phyloP scores from a whole-genome alignment of 1,140 invertebrate species.

The Hylyphantes graminicola region DNA sequence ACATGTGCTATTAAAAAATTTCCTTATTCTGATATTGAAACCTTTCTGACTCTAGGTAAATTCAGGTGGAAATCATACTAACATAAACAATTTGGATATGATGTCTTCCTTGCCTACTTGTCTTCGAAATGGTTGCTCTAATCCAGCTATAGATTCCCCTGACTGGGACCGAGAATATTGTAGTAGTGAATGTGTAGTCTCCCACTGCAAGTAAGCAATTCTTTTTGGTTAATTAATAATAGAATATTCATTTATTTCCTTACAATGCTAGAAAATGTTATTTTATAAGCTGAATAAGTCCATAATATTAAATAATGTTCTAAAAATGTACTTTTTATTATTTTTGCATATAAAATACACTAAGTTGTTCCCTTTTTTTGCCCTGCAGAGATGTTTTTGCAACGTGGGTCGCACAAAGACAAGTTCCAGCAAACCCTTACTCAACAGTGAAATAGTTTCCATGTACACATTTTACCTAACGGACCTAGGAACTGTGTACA shows the following conservation, averaged over 20 bases:
- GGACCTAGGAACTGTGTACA: conserved; percentile 33
- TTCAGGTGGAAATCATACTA: conserved; percentile 34
- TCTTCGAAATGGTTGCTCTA: conserved; percentile 89
- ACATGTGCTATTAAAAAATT: no score
- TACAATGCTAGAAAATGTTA: conserved; percentile 19
- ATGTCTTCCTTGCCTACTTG: conserved; percentile 69
- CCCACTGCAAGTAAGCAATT: conserved; percentile 80
- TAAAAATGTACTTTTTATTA: no score
- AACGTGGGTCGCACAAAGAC: conserved; percentile 87
- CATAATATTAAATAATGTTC: no score
- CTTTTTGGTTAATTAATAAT: neutral
- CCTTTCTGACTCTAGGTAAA: conserved; percentile 8
- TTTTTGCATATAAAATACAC: no score
- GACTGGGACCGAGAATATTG: conserved; percentile 99
- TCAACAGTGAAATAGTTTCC: conserved; percentile 65
- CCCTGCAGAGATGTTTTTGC: conserved; percentile 86
- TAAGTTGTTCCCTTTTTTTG: conserved; percentile 36
- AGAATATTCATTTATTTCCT: conserved; percentile 17
- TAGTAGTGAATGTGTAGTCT: conserved; percentile 96
- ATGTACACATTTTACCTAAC: neutral
- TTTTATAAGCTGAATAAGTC: conserved; percentile 10
- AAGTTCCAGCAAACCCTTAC: conserved; percentile 72
- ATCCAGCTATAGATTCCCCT: conserved; percentile 88
- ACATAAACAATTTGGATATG: conserved; percentile 37
- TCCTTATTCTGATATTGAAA: neutral